Evolutionary conservation across 2,888 invertebrate genomes (phyloP).

Genomic region (Apoda limacodes): DNA sequence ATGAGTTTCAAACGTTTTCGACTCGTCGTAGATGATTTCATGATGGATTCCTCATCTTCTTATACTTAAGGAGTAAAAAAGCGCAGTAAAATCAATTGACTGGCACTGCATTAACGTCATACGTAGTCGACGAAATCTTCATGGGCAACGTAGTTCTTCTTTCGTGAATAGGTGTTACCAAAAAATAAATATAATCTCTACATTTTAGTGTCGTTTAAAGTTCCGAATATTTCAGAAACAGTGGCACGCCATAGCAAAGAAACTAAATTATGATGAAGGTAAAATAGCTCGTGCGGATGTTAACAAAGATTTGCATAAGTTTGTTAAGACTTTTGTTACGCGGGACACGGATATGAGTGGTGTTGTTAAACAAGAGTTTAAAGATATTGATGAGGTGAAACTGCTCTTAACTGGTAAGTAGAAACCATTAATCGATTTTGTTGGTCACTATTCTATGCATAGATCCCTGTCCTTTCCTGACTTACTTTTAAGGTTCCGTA

Average conservation of each 20-base stretch:
- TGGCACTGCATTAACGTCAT: too few relatives aligned
- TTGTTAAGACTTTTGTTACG: slow-evolving; percentile 72
- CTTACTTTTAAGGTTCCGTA: too few relatives aligned
- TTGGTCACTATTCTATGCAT: neutral
- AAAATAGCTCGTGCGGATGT: slow-evolving; percentile 19
- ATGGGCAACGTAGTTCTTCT: too few relatives aligned
- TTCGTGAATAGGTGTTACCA: too few relatives aligned
- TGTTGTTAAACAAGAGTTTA: slow-evolving; percentile 63
- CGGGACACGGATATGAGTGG: slow-evolving; percentile 63
- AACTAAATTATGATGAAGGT: slow-evolving; percentile 31
- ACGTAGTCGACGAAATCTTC: too few relatives aligned
- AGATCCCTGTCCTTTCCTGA: neutral
- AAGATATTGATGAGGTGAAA: slow-evolving; percentile 30
- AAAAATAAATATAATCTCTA: too few relatives aligned
- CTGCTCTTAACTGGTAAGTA: slow-evolving; percentile 65
- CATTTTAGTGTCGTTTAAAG: too few relatives aligned
- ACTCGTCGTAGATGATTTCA: too few relatives aligned
- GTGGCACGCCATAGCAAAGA: slow-evolving; percentile 70
- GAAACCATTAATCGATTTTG: neutral
- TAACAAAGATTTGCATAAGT: slow-evolving; percentile 62
- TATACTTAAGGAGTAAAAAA: too few relatives aligned
- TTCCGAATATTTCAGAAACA: slow-evolving; percentile 69
- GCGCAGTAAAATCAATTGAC: too few relatives aligned
- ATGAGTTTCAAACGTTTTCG: too few relatives aligned
- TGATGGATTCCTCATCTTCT: too few relatives aligned